phyloP scores from a whole-genome alignment of 2,113 vertebrate genomes.

The Bostrychus sinensis region DNA sequence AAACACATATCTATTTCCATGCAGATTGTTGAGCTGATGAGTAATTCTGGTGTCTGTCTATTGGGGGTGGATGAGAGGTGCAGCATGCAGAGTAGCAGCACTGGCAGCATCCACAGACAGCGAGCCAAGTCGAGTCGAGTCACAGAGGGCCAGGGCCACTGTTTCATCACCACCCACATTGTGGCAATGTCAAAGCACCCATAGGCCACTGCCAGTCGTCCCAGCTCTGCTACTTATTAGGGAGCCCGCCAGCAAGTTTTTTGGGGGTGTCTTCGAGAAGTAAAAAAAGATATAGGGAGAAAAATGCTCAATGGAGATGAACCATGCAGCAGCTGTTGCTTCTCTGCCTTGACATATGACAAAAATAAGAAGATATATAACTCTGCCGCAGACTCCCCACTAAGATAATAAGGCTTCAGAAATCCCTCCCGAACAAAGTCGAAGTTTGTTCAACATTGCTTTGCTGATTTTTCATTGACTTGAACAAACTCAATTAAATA shows the following conservation, averaged over 20 bases:
- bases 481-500: slow-evolving; percentile 21
- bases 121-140: slow-evolving; percentile 61
- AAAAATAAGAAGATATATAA: slow-evolving; percentile 38
- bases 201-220: slow-evolving; percentile 69
- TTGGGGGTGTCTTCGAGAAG: slow-evolving; percentile 9
- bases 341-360: slow-evolving; percentile 59
- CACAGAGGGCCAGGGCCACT: slow-evolving; percentile 62
- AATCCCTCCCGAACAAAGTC: slow-evolving; percentile 9
- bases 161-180: slow-evolving; percentile 78
- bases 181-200: slow-evolving; percentile 73
- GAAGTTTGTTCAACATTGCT: slow-evolving; percentile 27
- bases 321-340: slow-evolving; percentile 52
- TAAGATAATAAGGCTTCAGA: slow-evolving; percentile 54
- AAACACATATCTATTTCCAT: slow-evolving; percentile 64
- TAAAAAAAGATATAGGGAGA: neutral
- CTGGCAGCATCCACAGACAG: slow-evolving; percentile 46
- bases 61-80: slow-evolving; percentile 65
- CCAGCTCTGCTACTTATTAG: slow-evolving; percentile 71
- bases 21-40: slow-evolving; percentile 60
- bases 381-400: slow-evolving; percentile 51
- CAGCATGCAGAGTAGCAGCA: slow-evolving; percentile 62
- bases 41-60: slow-evolving; percentile 64
- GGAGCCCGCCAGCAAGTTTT: slow-evolving; percentile 62
- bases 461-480: slow-evolving; percentile 31
- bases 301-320: slow-evolving; percentile 31